Evolutionary conservation across 53 echinoderm and acorn worm species (phyloP), one percentile per base, ranked within the genome.

Genomic region (Stichopus horrens): DNA sequence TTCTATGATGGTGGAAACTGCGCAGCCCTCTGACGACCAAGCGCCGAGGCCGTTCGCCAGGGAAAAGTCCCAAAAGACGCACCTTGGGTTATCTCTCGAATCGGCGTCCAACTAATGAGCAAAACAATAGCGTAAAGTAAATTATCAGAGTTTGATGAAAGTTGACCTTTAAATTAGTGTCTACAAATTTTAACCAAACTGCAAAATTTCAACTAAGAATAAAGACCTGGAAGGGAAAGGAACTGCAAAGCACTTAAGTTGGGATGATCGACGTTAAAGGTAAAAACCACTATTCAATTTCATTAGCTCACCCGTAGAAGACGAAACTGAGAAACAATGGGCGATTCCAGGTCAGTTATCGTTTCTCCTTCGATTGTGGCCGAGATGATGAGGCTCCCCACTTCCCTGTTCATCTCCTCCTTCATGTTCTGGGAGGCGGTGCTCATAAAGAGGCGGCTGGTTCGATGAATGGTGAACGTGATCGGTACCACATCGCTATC

Each of bases 11-110:
- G 58, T 86, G 73, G 84, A 86, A 5, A 63, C 66, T 58, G 53
- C 86, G 86, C 94, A 94, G 10, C 94, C 94, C 57, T 89, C 84
- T 4, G 90, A 58, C 8, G 94, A 94, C 94, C 94, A 94, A 19
- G 57, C 83, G 5, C 94, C 94, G 22, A 58, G 53, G 53, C 91
- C 90, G 9, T 77, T 90, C 4, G 7, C 18, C 4, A 73, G 23
- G 18, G 57, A 88, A 53, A 89, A 79, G 13, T 94, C 92, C 94
- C 94, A 94, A 83, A 94, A 94, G 11, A 94, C 94, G 68, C 94
- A 94, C 5, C 57, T 86, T 52, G 37, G 37, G 37, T 37, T 37
- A 37, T 37, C 37, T 37, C 37, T 2, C 37, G 37, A 37, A 37
- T 37, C 37, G 37, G 37, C 37, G 37, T 37, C 37, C 37, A 2